Evolutionary conservation across 2,113 vertebrate species (phyloP).

Genomic region (Nesoenas mayeri): DNA sequence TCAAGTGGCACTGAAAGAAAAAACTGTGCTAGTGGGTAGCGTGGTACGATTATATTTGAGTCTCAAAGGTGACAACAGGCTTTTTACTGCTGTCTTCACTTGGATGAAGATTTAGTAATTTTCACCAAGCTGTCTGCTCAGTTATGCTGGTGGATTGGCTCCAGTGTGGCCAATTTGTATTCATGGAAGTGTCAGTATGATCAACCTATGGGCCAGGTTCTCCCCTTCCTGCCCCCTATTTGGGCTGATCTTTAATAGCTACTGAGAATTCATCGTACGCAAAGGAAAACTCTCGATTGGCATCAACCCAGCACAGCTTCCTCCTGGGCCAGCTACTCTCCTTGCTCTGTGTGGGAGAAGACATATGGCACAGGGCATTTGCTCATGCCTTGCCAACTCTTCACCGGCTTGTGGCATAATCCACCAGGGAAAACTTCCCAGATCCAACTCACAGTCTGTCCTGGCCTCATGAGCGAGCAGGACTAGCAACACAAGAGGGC

Average conservation of each 20-base stretch:
- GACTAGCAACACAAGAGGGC: not conserved
- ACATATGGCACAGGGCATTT: not conserved
- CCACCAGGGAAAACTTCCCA: not conserved
- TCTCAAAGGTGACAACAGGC: not conserved
- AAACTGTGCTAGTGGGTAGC: not conserved
- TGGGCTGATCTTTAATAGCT: not conserved
- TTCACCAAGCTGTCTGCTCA: not conserved
- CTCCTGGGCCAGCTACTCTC: not conserved
- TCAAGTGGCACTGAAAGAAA: not conserved
- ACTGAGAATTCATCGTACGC: accelerated
- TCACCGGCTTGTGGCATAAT: not conserved
- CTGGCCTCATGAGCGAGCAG: not conserved
- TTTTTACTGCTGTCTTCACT: not conserved
- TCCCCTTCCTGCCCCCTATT: accelerated
- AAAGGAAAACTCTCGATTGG: not conserved
- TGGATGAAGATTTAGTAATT: not conserved
- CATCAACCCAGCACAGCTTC: not conserved
- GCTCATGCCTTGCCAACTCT: not conserved
- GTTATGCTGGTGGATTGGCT: not conserved
- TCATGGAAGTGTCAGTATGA: not conserved
- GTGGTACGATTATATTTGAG: not conserved
- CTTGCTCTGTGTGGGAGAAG: not conserved
- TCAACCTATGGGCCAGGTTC: not conserved
- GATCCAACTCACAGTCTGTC: not conserved
- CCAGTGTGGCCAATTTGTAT: not conserved